phyloP scores from a whole-genome alignment of 2,888 invertebrate genomes.

The Lapara coniferarum region DNA sequence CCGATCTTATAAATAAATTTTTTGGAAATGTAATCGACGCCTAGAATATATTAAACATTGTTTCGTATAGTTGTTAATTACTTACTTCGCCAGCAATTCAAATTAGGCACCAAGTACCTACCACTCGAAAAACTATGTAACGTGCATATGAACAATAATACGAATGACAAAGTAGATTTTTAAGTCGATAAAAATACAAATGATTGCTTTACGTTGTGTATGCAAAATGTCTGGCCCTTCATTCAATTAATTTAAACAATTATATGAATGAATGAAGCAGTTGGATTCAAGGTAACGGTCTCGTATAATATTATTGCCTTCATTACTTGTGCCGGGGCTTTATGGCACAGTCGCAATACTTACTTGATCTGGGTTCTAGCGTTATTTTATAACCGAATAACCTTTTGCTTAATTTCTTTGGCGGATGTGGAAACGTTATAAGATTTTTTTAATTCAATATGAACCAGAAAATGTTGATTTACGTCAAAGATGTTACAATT shows the following conservation, averaged over 20 bases:
- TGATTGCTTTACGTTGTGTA: background rate
- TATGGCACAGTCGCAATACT: background rate
- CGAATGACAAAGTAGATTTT: too few relatives aligned
- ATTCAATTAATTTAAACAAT: background rate
- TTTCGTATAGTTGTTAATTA: too few relatives aligned
- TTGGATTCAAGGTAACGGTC: background rate
- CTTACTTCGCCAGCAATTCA: too few relatives aligned
- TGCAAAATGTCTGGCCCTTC: background rate
- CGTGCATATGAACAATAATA: too few relatives aligned
- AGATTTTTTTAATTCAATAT: too few relatives aligned
- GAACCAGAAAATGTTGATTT: background rate
- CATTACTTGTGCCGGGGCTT: background rate
- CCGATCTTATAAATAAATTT: too few relatives aligned
- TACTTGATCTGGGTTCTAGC: background rate
- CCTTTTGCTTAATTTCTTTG: background rate
- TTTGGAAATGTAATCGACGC: too few relatives aligned
- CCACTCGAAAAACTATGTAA: too few relatives aligned
- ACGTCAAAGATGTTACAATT: too few relatives aligned
- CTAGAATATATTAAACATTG: too few relatives aligned
- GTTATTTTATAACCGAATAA: constrained; percentile 7
- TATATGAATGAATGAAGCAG: background rate
- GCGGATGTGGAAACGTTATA: background rate
- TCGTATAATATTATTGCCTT: constrained; percentile 4
- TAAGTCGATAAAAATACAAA: too few relatives aligned
- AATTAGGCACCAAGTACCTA: too few relatives aligned